Evolutionary conservation across 2,797 vertebrate species (phyloP).

Genomic region (Setipinna tenuifilis): DNA sequence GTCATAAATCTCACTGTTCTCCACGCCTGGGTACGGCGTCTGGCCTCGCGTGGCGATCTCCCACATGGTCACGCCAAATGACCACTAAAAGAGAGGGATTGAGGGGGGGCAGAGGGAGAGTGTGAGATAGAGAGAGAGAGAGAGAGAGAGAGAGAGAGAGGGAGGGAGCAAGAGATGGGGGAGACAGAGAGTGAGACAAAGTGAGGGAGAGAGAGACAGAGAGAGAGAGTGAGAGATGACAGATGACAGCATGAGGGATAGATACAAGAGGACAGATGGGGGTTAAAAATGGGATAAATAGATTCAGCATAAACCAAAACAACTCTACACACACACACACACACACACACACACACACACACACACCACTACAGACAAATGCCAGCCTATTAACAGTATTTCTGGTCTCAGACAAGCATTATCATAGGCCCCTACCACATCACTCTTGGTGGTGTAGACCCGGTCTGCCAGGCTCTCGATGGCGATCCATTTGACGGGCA

Average conservation of each 20-base stretch:
- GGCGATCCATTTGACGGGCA: constrained; percentile 96
- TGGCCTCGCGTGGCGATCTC: constrained; percentile 91
- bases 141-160: neutral
- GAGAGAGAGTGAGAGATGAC: neutral
- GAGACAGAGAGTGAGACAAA: neutral
- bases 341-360: neutral
- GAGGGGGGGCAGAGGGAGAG: neutral
- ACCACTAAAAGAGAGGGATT: constrained; percentile 77
- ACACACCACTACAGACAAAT: neutral
- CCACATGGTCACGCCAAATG: constrained; percentile 95
- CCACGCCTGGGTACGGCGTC: constrained; percentile 90
- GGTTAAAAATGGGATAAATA: neutral
- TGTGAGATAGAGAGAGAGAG: neutral
- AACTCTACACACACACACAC: neutral
- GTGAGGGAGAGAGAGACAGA: neutral
- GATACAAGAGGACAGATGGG: neutral
- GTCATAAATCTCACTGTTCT: constrained; percentile 95
- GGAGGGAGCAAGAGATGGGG: neutral
- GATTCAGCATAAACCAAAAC: neutral
- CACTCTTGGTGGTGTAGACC: constrained; percentile 92
- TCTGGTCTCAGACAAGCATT: neutral
- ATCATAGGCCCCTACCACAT: constrained; percentile 79
- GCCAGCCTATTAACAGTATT: neutral
- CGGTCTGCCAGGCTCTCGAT: constrained; percentile 91
- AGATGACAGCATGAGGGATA: neutral